Base-by-base conservation (phyloP, 2,888 invertebrate genomes). In the Nemoura dubitans region DNA sequence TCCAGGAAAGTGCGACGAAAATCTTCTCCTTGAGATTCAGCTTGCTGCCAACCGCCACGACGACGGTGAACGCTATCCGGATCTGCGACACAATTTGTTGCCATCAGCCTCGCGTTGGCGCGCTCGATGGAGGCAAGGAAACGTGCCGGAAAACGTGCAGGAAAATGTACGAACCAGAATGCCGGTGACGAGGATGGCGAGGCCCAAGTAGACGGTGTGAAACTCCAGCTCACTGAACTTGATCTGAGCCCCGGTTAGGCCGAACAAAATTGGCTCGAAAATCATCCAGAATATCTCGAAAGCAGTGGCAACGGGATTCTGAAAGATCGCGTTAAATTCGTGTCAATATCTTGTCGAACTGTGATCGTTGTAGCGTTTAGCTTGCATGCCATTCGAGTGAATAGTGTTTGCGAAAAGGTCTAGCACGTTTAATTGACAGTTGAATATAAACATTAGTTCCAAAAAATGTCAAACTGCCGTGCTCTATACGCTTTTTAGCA, bases 211-310 rank as follows among this genome's bases (percentile, higher is more conserved):
- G 83, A 97, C 95, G 78, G 95, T 93, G 88, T 93, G 92, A 0
- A 94, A 92, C 86, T 96, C 95, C 88, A 97, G 91, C 86, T 97
- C 95, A 89, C 92, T 90, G 86, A 98, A 94, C 90, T 96, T 96
- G 86, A 99, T 94, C 92, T 98, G 97, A 16, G 98, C 95, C 0
- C 98, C 99, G 29, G 99, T 99, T 30, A 99, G 93, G 0, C 96
- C 96, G 91, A 99, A 99, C 25, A 99, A 93, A 90, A 98, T 96
- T 0, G 98, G 98, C 91, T 99, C 98, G 91, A 98, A 97, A 88
- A 98, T 95, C 96, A 97, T 96, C 99, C 99, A 99, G 91, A 98
- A 95, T 87, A 97, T 95, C 91, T 97, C 97, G 90, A 98, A 97
- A 21, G 97, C 96, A 0, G 96, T 96, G 0, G 96, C 95, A 0